phyloP scores from a whole-genome alignment of 2,888 invertebrate species.

The Malthinus seriepunctatus region DNA sequence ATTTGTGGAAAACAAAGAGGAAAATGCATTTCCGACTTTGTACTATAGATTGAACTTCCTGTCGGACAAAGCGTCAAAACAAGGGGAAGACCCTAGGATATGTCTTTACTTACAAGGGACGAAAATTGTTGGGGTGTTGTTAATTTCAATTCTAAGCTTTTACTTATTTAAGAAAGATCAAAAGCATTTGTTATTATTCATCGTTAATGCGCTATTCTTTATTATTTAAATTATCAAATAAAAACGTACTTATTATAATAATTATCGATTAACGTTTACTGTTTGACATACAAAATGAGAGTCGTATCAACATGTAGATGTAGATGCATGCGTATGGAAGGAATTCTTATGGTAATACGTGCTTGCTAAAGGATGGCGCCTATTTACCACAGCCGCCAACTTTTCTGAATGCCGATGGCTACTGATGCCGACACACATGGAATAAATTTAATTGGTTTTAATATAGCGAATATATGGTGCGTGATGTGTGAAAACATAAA shows the following conservation, averaged over 20 bases:
- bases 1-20: constrained; percentile 22
- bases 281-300: not conserved
- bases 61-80: constrained; percentile 26
- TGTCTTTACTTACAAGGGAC: constrained; percentile 11
- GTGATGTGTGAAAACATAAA: constrained; percentile 11
- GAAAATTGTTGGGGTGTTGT: constrained; percentile 15
- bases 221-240: not conserved
- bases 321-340: too few species aligned
- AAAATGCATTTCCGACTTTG: constrained; percentile 18
- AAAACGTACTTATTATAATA: not conserved
- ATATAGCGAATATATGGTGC: constrained; percentile 8
- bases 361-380: constrained; percentile 10
- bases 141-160: constrained; percentile 4
- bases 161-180: constrained; percentile 12
- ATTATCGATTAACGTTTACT: not conserved
- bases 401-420: constrained; percentile 2
- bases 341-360: constrained; percentile 10
- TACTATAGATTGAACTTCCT: constrained; percentile 26
- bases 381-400: constrained; percentile 7
- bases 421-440: not conserved
- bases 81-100: constrained; percentile 22
- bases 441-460: constrained; percentile 8
- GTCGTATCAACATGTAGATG: not conserved
- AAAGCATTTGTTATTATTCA: not conserved
- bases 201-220: not conserved